Evolutionary conservation across 2,888 invertebrate species (phyloP).

Genomic region (Agrilus mali): DNA sequence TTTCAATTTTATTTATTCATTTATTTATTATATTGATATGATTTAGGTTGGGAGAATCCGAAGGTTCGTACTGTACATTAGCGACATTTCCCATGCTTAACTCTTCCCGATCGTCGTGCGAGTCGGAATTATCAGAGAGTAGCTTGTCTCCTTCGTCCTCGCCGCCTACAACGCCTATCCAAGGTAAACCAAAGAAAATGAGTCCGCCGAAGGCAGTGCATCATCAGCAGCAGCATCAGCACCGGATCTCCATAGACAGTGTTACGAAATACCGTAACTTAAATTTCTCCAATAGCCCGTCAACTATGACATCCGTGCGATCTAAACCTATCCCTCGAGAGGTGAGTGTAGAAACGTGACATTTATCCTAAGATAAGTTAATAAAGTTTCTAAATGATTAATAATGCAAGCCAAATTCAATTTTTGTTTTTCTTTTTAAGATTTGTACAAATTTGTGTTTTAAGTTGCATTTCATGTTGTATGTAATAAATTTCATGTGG

Average conservation of each 20-base stretch:
- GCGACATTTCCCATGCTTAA: constrained; percentile 37
- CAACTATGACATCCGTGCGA: constrained; percentile 22
- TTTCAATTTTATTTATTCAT: not conserved
- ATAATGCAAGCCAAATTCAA: too few relatives aligned
- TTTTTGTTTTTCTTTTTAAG: too few relatives aligned
- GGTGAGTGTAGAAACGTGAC: constrained; percentile 16
- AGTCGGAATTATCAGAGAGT: constrained; percentile 15
- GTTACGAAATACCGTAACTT: constrained; percentile 21
- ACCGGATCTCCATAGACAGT: constrained; percentile 18
- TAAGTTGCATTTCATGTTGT: not conserved
- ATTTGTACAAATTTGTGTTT: not conserved
- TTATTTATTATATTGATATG: not conserved
- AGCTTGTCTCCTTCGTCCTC: constrained; percentile 22
- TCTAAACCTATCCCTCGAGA: constrained; percentile 29
- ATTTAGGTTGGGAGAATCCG: constrained; percentile 44
- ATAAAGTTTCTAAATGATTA: too few relatives aligned
- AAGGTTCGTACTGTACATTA: constrained; percentile 48
- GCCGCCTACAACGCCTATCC: constrained; percentile 25
- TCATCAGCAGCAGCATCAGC: constrained; percentile 16
- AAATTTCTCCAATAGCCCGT: constrained; percentile 13
- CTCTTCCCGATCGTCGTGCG: constrained; percentile 16
- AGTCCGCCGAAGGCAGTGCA: constrained; percentile 9
- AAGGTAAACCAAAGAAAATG: constrained; percentile 20
- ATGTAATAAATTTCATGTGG: not conserved
- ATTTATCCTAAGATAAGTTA: too few relatives aligned